Conservation (phyloP, 2,888 invertebrate species). For the Caenorhabditis plicata region DNA sequence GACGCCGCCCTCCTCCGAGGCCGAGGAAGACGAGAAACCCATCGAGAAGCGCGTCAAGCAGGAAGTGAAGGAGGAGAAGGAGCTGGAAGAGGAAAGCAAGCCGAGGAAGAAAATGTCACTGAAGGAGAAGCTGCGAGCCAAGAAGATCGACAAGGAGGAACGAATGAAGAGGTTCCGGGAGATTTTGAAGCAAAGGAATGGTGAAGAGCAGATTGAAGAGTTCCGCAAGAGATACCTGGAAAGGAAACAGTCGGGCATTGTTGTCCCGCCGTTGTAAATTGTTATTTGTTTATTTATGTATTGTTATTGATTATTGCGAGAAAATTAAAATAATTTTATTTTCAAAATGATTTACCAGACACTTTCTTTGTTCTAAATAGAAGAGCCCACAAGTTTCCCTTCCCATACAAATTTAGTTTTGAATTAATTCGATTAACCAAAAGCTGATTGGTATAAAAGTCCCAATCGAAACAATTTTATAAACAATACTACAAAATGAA, state of each 20-base stretch:
- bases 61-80: constrained; percentile 11
- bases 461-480: too few relatives aligned
- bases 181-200: constrained; percentile 45
- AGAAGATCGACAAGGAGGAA: constrained; percentile 27
- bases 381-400: too few relatives aligned
- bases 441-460: too few relatives aligned
- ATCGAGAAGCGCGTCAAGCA: too few relatives aligned
- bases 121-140: constrained; percentile 22
- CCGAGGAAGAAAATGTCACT: constrained; percentile 4
- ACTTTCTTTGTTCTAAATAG: too few relatives aligned
- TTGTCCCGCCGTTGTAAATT: constrained; percentile 30
- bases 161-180: constrained; percentile 37
- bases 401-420: too few relatives aligned
- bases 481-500: too few relatives aligned
- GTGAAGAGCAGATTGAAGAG: constrained; percentile 38
- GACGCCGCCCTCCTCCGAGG: constrained; percentile 38
- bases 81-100: constrained; percentile 6
- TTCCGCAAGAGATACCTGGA: constrained; percentile 37
- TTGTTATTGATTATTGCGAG: not conserved
- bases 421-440: too few relatives aligned
- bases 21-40: constrained; percentile 1
- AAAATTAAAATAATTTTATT: too few relatives aligned
- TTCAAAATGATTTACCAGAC: too few relatives aligned
- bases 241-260: constrained; percentile 28
- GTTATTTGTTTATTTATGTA: constrained; percentile 16